These are phyloP conservation scores for Atherinosoma microstoma DNA, from an alignment of 2,797 vertebrate species.

Conservation along the genomic window DNA sequence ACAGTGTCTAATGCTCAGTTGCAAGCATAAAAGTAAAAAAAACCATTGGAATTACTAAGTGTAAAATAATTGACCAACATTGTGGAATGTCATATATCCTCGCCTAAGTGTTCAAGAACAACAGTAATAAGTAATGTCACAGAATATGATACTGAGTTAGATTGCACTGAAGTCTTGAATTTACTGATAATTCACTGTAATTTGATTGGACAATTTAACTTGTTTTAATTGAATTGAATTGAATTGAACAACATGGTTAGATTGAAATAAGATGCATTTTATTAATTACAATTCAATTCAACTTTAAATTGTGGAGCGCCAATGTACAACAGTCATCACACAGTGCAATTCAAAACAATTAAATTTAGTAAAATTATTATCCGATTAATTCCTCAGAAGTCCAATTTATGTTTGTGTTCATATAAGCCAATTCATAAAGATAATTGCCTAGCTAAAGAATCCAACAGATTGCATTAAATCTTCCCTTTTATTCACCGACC, in stretches of 20 bases:
- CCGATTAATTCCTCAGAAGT: no score
- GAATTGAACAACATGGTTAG: not conserved
- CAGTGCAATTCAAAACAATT: no score
- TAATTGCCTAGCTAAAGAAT: no score
- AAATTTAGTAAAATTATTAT: no score
- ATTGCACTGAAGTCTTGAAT: not conserved
- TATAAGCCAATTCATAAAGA: no score
- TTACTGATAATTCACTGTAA: not conserved
- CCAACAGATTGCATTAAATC: no score
- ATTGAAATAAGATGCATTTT: not conserved
- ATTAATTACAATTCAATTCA: not conserved
- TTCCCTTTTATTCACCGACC: no score
- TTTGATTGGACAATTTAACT: not conserved
- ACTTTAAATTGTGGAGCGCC: not conserved
- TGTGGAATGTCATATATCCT: not conserved
- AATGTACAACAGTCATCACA: not conserved
- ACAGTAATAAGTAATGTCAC: not conserved
- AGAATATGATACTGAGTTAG: not conserved
- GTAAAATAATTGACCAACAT: not conserved
- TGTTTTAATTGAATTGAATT: not conserved
- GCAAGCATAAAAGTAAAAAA: conserved; percentile 8
- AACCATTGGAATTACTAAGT: not conserved
- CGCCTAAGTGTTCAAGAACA: not conserved
- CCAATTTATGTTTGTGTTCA: no score
- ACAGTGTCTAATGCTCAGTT: conserved; percentile 1